Conservation (phyloP, 1,140 invertebrate species). For the Rhagoletis zephyria region DNA sequence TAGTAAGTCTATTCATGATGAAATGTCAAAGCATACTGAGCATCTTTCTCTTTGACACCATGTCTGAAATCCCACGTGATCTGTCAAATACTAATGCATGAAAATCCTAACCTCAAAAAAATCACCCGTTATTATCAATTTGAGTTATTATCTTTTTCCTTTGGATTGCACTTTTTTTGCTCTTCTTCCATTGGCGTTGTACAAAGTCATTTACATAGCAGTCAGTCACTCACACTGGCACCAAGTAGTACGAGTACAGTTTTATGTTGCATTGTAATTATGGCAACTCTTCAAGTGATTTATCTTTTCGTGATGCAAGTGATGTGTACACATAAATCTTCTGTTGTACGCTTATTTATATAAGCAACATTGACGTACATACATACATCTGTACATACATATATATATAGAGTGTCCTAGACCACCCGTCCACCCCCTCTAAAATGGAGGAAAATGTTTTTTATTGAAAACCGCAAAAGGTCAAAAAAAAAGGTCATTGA, state of each 20-base stretch:
- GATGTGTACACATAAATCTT: slow-evolving; percentile 37
- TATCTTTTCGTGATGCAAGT: slow-evolving; percentile 41
- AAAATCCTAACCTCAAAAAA: too few species aligned
- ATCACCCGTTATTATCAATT: slow-evolving; percentile 33
- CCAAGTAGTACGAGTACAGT: background rate
- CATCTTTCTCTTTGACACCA: too few species aligned
- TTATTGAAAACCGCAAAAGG: too few species aligned
- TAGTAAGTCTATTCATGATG: too few species aligned
- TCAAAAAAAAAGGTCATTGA: too few species aligned
- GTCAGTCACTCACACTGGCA: background rate
- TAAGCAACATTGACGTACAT: background rate
- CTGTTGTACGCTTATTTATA: background rate
- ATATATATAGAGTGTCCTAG: background rate
- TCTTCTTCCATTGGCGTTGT: background rate
- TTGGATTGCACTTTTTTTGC: background rate
- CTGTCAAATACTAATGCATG: too few species aligned
- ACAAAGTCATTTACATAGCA: background rate
- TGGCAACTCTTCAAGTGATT: slow-evolving; percentile 34
- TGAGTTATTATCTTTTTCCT: slow-evolving; percentile 1
- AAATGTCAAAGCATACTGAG: too few species aligned
- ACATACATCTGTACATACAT: background rate
- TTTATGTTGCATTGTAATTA: background rate
- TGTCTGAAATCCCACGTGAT: too few species aligned
- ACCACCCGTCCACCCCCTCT: too few species aligned
- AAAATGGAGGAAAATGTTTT: too few species aligned